phyloP scores from a whole-genome alignment of 2,888 invertebrate genomes.

The Chaetogeoica ovagalla region DNA sequence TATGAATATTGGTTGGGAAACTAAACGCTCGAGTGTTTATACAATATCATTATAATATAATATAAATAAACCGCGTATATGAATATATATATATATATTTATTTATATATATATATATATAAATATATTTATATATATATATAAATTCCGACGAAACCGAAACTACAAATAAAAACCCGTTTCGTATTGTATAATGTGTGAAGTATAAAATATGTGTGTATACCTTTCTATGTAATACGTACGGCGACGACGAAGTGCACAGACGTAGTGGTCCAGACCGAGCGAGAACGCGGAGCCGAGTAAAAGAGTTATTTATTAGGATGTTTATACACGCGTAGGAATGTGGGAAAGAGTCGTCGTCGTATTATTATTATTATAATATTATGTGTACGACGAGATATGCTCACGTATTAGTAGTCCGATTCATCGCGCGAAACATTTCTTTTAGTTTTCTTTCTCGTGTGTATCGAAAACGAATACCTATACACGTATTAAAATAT shows the following conservation, averaged over 20 bases:
- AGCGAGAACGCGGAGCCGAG: background rate
- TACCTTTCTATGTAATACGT: background rate
- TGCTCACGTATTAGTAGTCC: background rate
- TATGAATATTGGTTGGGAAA: no score
- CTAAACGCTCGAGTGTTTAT: no score
- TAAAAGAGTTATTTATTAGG: constrained; percentile 47
- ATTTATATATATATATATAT: no score
- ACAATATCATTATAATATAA: background rate
- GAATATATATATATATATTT: no score
- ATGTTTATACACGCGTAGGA: constrained; percentile 34
- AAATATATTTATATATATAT: no score
- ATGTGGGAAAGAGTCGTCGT: constrained; percentile 25
- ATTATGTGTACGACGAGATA: background rate
- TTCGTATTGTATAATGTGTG: background rate
- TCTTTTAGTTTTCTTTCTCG: constrained; percentile 28
- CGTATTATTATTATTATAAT: background rate
- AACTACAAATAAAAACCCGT: constrained; percentile 39
- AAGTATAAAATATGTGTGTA: background rate
- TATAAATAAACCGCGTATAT: background rate
- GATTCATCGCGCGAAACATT: constrained; percentile 28
- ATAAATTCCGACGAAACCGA: constrained; percentile 39
- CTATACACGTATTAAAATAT: no score
- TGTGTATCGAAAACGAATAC: background rate
- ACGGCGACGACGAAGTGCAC: background rate
- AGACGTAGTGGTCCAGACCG: constrained; percentile 25